Base-by-base conservation (phyloP, 2,113 vertebrate genomes). In the Xiphophorus hellerii region DNA sequence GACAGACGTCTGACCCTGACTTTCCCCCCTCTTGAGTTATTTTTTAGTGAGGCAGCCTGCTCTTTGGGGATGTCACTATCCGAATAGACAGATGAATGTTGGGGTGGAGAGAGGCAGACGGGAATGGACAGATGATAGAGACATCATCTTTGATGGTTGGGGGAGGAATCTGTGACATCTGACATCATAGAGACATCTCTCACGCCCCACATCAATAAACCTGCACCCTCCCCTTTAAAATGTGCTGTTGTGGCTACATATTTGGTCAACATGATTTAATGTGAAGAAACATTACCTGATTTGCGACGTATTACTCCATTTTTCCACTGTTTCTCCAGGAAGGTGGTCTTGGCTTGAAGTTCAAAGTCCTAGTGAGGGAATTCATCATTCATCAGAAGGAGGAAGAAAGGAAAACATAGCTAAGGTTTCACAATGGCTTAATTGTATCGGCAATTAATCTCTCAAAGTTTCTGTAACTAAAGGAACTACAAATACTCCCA, bases 1-100 rank as follows among this genome's bases (percentile, higher is more conserved):
- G 90, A 93, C 85, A 81, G 89, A 88, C 87, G 70, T 68, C 66
- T 83, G 89, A 91, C 92, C 92, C 90, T 88, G 87, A 78, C 84
- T 82, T 84, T 67, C 82, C 85, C 85, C 89, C 86, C 78, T 87
- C 77, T 77, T 42, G 60, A 71, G 84, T 72, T 88, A 78, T 78
- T 81, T 86, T 78, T 72, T 73, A 11, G 79, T 37, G 68, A 80
- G 76, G 22, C 58, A 22, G 68, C 51, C 73, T 78, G 76, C 78
- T 91, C 87, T 91, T 86, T 81, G 83, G 71, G 74, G 85, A 89
- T 87, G 91, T 91, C 91, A 84, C 68, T 29, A 2, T 87, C 73
- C 81, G 76, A 90, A 89, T 80, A 84, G 87, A 87, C 71, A 73
- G 88, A 92, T 89, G 83, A 80, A 90, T 87, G 86, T 88, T 85